A percentile compares a stretch with the other conserved stretches of the same genome.
These are phyloP conservation scores for Oceanodroma tethys DNA, from an alignment of 2,113 vertebrate genomes.

Conservation along the genomic window DNA sequence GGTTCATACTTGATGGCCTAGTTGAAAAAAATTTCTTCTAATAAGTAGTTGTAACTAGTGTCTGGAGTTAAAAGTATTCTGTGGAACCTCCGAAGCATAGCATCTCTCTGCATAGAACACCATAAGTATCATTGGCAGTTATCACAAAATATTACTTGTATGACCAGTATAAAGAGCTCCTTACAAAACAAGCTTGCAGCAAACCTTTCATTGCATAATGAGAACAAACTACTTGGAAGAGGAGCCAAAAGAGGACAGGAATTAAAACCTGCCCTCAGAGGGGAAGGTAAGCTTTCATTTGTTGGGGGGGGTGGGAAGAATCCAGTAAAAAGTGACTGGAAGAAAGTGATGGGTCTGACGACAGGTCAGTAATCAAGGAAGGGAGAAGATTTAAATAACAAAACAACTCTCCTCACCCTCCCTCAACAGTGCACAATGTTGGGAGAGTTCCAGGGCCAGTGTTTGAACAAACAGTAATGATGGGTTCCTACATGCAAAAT, in stretches of 20 bases:
- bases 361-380: neutral
- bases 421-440: fast-evolving
- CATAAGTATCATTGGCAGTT: fast-evolving
- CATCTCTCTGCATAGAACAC: neutral
- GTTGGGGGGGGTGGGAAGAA: neutral
- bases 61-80: neutral
- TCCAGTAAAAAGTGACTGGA: neutral
- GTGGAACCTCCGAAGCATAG: neutral
- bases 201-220: neutral
- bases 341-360: neutral
- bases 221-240: neutral
- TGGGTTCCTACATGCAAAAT: neutral
- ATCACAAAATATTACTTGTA: too few relatives aligned
- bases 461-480: neutral
- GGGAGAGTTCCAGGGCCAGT: neutral
- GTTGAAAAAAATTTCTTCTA: neutral
- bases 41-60: neutral
- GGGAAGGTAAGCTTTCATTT: neutral
- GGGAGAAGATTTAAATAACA: neutral
- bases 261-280: too few relatives aligned
- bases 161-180: neutral
- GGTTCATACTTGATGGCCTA: neutral
- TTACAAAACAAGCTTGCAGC: neutral
- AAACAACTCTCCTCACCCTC: neutral
- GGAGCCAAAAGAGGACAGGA: neutral